Evolutionary conservation across 1,140 invertebrate genomes (phyloP).

Genomic region (Neotoxoptera formosana): DNA sequence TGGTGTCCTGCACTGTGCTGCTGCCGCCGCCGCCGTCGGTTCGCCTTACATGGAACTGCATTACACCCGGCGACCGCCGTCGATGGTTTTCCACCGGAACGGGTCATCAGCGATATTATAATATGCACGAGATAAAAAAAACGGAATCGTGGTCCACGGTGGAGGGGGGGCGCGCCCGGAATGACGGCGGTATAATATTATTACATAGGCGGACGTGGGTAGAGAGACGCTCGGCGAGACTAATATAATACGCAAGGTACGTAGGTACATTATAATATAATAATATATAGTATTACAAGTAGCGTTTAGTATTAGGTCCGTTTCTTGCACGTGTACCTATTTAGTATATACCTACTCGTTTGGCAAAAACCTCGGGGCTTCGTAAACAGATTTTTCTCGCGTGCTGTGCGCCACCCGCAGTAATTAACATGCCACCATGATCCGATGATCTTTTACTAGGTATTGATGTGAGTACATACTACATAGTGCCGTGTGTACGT

Average conservation of each 20-base stretch:
- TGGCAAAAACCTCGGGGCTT: not conserved
- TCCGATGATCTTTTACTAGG: not conserved
- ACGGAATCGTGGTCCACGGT: not conserved
- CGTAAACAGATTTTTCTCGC: not conserved
- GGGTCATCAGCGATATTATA: not conserved
- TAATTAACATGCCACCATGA: not conserved
- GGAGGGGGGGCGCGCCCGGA: not conserved
- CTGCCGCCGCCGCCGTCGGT: not conserved
- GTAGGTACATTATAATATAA: not conserved
- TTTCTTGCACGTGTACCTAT: not conserved
- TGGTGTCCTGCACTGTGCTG: constrained; percentile 27
- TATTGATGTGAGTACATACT: not conserved
- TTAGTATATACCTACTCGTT: not conserved
- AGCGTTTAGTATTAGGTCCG: not conserved
- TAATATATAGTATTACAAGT: constrained; percentile 1
- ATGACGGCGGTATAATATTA: not conserved
- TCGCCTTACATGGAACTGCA: constrained; percentile 50
- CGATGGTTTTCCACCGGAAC: not conserved
- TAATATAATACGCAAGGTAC: not conserved
- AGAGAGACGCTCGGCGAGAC: not conserved
- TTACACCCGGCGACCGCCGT: constrained; percentile 16
- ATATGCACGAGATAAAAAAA: not conserved
- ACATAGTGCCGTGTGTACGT: not conserved
- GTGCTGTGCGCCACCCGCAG: not conserved
- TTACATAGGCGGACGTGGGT: constrained; percentile 23